Conservation (phyloP, 2,113 vertebrate genomes). For the Crypturellus undulatus region DNA sequence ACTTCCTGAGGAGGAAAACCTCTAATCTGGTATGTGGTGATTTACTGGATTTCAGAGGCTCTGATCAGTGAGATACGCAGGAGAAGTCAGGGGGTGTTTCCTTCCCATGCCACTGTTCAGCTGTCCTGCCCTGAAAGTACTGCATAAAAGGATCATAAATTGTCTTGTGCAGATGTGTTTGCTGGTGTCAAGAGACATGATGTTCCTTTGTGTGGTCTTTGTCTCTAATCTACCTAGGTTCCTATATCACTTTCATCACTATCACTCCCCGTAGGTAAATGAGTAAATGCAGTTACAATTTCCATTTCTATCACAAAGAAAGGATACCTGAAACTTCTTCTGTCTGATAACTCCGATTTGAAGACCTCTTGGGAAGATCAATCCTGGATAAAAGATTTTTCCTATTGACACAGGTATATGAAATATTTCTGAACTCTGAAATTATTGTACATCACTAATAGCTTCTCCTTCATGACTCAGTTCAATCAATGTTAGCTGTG, state of each 20-base stretch:
- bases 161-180: background rate
- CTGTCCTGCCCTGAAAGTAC: background rate
- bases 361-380: background rate
- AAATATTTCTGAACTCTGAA: background rate
- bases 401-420: background rate
- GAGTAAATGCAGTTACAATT: background rate
- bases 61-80: background rate
- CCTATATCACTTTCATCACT: background rate
- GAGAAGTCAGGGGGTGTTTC: background rate
- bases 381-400: background rate
- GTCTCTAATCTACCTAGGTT: background rate
- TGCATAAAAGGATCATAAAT: slow-evolving; percentile 32
- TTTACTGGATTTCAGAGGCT: background rate
- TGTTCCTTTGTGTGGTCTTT: background rate
- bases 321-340: background rate
- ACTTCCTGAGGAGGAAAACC: background rate
- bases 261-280: background rate
- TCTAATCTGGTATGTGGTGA: background rate
- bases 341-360: background rate
- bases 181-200: background rate
- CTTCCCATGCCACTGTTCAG: background rate
- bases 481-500: background rate
- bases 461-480: background rate
- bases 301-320: background rate
- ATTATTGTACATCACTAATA: background rate